phyloP scores from a whole-genome alignment of 2,888 invertebrate genomes.

The Perdita meconis region DNA sequence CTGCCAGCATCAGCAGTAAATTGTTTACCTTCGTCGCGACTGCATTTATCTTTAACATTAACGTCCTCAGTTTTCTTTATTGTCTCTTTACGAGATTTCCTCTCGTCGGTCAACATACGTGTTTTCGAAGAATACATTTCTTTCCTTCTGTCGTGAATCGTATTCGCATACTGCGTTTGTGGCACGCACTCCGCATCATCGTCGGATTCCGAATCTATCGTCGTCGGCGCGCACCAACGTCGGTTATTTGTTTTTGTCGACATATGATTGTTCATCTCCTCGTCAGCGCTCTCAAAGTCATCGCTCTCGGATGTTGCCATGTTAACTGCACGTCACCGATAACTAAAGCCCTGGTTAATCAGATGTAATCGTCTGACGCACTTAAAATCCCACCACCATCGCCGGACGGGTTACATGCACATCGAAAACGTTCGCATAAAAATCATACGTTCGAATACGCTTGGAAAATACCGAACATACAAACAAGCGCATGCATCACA shows the following conservation, averaged over 20 bases:
- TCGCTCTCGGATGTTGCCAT: conserved; percentile 92
- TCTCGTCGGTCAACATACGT: neutral
- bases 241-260: conserved; percentile 32
- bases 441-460: conserved; percentile 6
- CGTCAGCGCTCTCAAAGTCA: conserved; percentile 91
- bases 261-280: conserved; percentile 85
- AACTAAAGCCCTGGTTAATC: neutral
- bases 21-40: conserved; percentile 9
- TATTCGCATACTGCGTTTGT: conserved; percentile 26
- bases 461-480: conserved; percentile 8
- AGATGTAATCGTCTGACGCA: neutral
- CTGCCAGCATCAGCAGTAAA: conserved; percentile 7
- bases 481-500: conserved; percentile 28
- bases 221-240: conserved; percentile 58
- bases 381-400: neutral
- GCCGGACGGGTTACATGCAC: neutral
- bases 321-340: conserved; percentile 35
- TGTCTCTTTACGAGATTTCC: conserved; percentile 11
- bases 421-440: neutral
- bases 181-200: conserved; percentile 78
- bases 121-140: conserved; percentile 13
- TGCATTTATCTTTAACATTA: conserved; percentile 11
- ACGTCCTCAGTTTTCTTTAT: conserved; percentile 13
- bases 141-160: conserved; percentile 7
- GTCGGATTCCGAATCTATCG: conserved; percentile 81